Evolutionary conservation across 2,888 invertebrate genomes (phyloP), one percentile per base, ranked within the genome.

Genomic region (Carabus problematicus): DNA sequence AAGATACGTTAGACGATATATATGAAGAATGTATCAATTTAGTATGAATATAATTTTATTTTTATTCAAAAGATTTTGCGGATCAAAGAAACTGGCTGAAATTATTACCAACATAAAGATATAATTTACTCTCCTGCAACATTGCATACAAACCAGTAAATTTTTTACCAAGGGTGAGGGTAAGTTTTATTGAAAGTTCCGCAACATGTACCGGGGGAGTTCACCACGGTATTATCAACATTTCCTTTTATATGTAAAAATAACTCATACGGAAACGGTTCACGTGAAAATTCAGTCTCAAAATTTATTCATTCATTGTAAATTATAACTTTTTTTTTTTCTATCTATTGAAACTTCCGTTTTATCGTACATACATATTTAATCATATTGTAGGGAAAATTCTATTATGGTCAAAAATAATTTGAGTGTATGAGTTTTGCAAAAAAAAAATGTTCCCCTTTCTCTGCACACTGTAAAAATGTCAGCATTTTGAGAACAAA

Each of bases 401-500:
- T 29, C 29, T 29, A 29, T 29, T 29, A 29, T 29, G 6, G 29
- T 29, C 6, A 29, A 29, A 67, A 67, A 67, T 60, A 67, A 67
- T 67, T 60, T 52, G 67, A 67, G 49, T 67, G 66, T 67, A 60
- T 60, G 52, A 16, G 67, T 52, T 49, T 42, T 42, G 67, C 60
- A 67, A 67, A 67, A 54, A 54, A 54, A 54, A 66, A 67, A 59
- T 18, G 55, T 60, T 52, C 60, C 67, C 60, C 64, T 66, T 59
- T 59, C 60, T 67, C 59, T 29, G 54, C 67, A 67, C 60, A 55
- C 67, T 67, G 67, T 67, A 67, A 67, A 67, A 67, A 60, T 60
- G 67, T 67, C 67, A 60, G 67, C 67, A 54, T 67, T 67, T 60
- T 41, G 67, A 67, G 60, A 67, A 67, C 67, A 67, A 67, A 67